Base-by-base conservation (phyloP, 2,797 vertebrate species). In the Sebastes jordani region DNA sequence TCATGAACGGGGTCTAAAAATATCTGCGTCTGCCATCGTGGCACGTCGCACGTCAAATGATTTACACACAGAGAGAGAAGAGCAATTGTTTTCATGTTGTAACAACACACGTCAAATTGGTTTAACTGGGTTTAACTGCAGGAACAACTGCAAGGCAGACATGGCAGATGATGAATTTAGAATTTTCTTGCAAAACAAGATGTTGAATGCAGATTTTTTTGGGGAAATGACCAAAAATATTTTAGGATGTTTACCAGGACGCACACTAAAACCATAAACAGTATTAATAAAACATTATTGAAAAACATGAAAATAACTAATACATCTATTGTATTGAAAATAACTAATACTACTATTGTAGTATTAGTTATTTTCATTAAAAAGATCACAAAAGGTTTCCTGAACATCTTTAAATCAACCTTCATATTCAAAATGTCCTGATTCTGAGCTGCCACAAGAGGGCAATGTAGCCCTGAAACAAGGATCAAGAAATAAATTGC, bases 1-100 rank as follows among this genome's bases (percentile, higher is more conserved):
- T 85, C 72, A 20, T 25, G 68, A 76, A 71, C 3, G 0, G 7
- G 9, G 5, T 81, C 87, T 90, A 90, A 82, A 90, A 91, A 91
- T 90, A 91, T 81, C 78, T 18, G 20, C 36, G 25, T 75, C 81
- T 77, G 82, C 64, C 67, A 63, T 34, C 25, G 16, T 36, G 36
- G 49, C 74, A 56, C 10, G n/a, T 13, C 6, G 1, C 72, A n/a
- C n/a, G n/a, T n/a, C n/a, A 77, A 49, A n/a, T 13, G 25, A 42
- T 79, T 73, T 2, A 38, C 56, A 49, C 23, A 34, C 18, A n/a
- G 46, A n/a, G n/a, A 38, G 3, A 65, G 49, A 64, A 20, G 14
- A 76, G 42, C 20, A 6, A 27, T 22, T 67, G 67, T 77, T 72
- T 58, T 63, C 4, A 27, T 68, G 74, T 71, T 70, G 11, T 42